Conservation (phyloP, 2,888 invertebrate genomes). For the Blomia tropicalis region DNA sequence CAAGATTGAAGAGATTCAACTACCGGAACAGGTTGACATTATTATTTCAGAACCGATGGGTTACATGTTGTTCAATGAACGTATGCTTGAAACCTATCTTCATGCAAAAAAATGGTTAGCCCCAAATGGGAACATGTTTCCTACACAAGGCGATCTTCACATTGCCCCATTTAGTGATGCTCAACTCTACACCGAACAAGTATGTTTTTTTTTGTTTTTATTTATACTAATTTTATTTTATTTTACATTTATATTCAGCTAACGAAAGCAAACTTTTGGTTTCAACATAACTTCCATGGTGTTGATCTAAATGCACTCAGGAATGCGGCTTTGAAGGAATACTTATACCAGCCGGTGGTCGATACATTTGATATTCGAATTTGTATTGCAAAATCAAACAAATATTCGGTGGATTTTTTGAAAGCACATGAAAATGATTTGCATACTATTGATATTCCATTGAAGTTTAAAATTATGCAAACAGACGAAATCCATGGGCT, state of each 20-base stretch:
- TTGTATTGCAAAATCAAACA: slow-evolving; percentile 80
- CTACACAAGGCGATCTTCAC: slow-evolving; percentile 85
- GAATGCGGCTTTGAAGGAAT: slow-evolving; percentile 84
- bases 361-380: slow-evolving; percentile 96
- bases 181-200: slow-evolving; percentile 78
- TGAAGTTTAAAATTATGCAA: slow-evolving; percentile 76
- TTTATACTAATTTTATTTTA: not conserved
- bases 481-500: slow-evolving; percentile 89
- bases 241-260: slow-evolving; percentile 42
- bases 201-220: not conserved
- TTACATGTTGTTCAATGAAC: slow-evolving; percentile 98
- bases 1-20: slow-evolving; percentile 91
- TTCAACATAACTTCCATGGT: slow-evolving; percentile 91
- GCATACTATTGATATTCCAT: slow-evolving; percentile 81
- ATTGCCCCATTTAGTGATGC: slow-evolving; percentile 96
- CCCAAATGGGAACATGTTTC: slow-evolving; percentile 80
- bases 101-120: slow-evolving; percentile 96
- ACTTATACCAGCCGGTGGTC: slow-evolving; percentile 92
- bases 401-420: slow-evolving; percentile 83
- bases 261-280: slow-evolving; percentile 98
- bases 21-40: slow-evolving; percentile 87
- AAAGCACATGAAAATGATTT: slow-evolving; percentile 81
- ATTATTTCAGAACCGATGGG: slow-evolving; percentile 99
- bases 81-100: slow-evolving; percentile 95
- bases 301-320: slow-evolving; percentile 82